Percentiles rank a stretch among this genome's conserved stretches.
Evolutionary conservation across 2,797 vertebrate genomes (phyloP).

Genomic region (Notolabrus celidotus): DNA sequence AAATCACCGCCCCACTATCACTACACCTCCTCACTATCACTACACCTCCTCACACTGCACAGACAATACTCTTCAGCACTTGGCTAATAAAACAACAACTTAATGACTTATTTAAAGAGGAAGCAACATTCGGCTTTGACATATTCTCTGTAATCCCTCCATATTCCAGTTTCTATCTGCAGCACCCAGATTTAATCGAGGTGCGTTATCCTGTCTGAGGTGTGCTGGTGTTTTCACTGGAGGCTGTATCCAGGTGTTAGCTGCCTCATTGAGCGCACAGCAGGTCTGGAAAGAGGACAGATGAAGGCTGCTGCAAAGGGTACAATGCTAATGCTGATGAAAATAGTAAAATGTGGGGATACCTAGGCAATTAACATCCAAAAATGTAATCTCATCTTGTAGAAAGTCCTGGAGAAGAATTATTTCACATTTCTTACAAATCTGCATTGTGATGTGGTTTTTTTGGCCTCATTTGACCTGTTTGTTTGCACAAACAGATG

Average conservation of each 20-base stretch:
- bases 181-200: not conserved
- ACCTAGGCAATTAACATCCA: too few relatives aligned
- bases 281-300: not conserved
- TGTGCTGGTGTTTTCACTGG: not conserved
- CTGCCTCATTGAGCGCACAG: not conserved
- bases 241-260: too few relatives aligned
- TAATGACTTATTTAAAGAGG: not conserved
- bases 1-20: not conserved
- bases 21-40: not conserved
- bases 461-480: too few relatives aligned
- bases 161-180: not conserved
- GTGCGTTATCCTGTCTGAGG: not conserved
- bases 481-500: too few relatives aligned
- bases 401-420: too few relatives aligned
- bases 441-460: too few relatives aligned
- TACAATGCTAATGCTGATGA: too few relatives aligned
- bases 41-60: fast-evolving
- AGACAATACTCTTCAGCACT: not conserved
- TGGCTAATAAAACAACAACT: not conserved
- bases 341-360: too few relatives aligned
- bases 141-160: not conserved
- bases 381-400: too few relatives aligned
- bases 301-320: not conserved
- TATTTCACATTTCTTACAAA: too few relatives aligned
- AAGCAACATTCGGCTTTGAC: not conserved